These are phyloP conservation scores for Brachyrhaphis roseni DNA, from an alignment of 2,797 vertebrate species.

Conservation along the genomic window DNA sequence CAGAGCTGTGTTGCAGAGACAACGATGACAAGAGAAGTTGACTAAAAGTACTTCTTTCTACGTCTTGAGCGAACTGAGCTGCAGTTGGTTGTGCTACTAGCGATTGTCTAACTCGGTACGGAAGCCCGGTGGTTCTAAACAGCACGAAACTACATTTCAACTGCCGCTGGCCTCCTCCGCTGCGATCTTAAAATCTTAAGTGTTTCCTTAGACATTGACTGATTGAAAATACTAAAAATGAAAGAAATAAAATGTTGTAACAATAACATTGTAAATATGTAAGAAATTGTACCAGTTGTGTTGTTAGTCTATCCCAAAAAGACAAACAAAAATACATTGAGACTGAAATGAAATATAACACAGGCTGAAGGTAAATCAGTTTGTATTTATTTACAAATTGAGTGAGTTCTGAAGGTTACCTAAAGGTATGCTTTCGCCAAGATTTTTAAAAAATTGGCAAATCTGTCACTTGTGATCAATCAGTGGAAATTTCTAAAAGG, in stretches of 20 bases:
- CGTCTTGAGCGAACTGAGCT: constrained; percentile 29
- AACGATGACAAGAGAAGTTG: constrained; percentile 32
- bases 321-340: not conserved
- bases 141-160: not conserved
- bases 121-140: constrained; percentile 46
- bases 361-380: not conserved
- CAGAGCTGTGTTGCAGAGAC: constrained; percentile 1
- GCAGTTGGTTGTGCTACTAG: constrained; percentile 49
- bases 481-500: not conserved
- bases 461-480: not conserved
- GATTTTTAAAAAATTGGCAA: not conserved
- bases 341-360: not conserved
- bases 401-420: not conserved
- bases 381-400: not conserved
- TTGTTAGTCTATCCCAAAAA: not conserved
- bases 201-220: not conserved
- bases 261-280: not conserved
- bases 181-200: not conserved
- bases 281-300: not conserved
- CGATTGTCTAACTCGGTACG: constrained; percentile 53
- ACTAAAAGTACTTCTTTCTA: constrained; percentile 69
- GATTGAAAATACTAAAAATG: not conserved
- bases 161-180: not conserved
- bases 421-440: not conserved
- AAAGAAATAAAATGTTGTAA: not conserved